Evolutionary conservation across 2,113 vertebrate species (phyloP), one percentile per base, ranked within the genome.

Genomic region (Ibidorhyncha struthersii): DNA sequence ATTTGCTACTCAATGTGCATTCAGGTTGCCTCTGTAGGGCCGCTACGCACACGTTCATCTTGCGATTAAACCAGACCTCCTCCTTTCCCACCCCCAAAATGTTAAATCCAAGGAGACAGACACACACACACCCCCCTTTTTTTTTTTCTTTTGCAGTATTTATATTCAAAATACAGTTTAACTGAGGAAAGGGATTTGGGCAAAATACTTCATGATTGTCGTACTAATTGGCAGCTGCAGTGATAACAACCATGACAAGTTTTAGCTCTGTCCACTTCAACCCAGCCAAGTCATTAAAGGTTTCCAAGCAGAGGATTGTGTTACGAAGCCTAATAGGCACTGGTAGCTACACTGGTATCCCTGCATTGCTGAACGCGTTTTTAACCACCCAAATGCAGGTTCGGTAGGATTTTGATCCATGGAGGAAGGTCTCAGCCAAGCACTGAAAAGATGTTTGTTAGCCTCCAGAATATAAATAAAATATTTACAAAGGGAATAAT

Each of bases 401-500:
- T 93, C 86, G 50, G 79, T 23, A 62, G 89, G 74, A 83, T 95
- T 97, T 91, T 89, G 63, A 94, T 78, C 93, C 45, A 4, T 19
- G 25, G 52, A 93, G 66, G 67, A 94, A 90, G 78, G 62, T 67
- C 74, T 87, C 50, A 92, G 91, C 82, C 86, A 92, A 93, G 84
- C 84, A 6, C 67, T 93, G 86, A 74, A 76, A 96, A 95, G 96
- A 91, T 58, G 82, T 93, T 91, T 77, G 59, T 92, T 91, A 96
- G 87, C 53, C 86, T 96, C 80, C 77, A 87, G 89, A 93, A 94
- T 93, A 96, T 72, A 97, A 93, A 96, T 96, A 91, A 97, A 97
- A 96, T 97, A 94, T 96, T 95, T 96, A 96, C 90, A 97, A 96
- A 94, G 95, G 63, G 96, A 96, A 96, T 96, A 96, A 95, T 96